These are phyloP conservation scores for Myanophis thanlyinensis DNA, from an alignment of 2,113 vertebrate genomes.

Conservation along the genomic window DNA sequence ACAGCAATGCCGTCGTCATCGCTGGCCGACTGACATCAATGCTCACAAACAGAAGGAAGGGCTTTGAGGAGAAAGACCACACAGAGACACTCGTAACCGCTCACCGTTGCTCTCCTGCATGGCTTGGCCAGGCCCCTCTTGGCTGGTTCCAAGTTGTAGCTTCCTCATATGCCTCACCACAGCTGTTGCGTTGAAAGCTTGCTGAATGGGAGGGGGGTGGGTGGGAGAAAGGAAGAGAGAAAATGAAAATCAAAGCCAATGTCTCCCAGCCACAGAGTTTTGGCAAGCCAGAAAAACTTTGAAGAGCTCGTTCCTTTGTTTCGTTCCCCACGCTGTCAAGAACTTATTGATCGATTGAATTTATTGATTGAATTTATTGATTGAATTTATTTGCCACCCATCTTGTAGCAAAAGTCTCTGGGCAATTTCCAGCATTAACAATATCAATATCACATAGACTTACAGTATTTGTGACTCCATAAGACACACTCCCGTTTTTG, in stretches of 20 bases:
- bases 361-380: not conserved
- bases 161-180: conserved; percentile 96
- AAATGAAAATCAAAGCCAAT: not conserved
- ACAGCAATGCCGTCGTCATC: not conserved
- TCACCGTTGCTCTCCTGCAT: conserved; percentile 72
- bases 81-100: not conserved
- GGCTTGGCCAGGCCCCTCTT: conserved; percentile 76
- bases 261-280: not conserved
- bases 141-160: conserved; percentile 89
- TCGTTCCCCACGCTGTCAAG: not conserved
- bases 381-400: not conserved
- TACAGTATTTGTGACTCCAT: no score
- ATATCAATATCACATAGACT: no score
- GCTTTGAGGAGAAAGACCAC: rapidly evolving
- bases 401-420: not conserved
- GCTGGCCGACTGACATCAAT: no score
- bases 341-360: not conserved
- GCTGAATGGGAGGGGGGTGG: conserved; percentile 64
- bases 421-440: not conserved
- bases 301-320: not conserved
- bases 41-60: not conserved
- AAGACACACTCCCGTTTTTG: no score
- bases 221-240: not conserved
- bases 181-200: conserved; percentile 97
- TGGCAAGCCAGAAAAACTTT: not conserved